Conservation (phyloP, 2,888 invertebrate genomes). For the Osmoderma eremita region DNA sequence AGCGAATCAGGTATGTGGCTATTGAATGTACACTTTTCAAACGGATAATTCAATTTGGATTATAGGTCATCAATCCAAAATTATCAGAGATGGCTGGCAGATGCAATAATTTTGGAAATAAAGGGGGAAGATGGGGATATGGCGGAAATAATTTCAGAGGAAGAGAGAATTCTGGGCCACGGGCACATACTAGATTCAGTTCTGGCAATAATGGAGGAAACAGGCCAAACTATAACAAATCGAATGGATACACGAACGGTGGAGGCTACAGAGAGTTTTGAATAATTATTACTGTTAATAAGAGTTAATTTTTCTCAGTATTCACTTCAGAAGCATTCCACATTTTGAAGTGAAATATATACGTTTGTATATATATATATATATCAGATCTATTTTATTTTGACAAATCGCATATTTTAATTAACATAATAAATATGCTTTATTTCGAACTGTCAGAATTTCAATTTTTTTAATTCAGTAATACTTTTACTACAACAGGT, state of each 20-base stretch:
- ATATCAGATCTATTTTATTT: constrained; percentile 25
- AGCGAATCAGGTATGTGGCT: constrained; percentile 80
- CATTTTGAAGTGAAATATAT: constrained; percentile 29
- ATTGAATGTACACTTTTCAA: background rate
- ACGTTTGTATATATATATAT: constrained; percentile 33
- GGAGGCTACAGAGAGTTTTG: constrained; percentile 38
- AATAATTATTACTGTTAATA: constrained; percentile 9
- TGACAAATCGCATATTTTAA: constrained; percentile 28
- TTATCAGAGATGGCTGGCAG: constrained; percentile 81
- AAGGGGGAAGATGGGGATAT: constrained; percentile 68
- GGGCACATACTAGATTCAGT: constrained; percentile 53
- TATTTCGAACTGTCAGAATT: constrained; percentile 10
- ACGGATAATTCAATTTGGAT: constrained; percentile 42
- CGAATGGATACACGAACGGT: constrained; percentile 51
- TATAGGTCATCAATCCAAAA: constrained; percentile 84
- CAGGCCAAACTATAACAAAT: constrained; percentile 39
- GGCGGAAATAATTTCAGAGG: constrained; percentile 56
- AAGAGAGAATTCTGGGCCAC: constrained; percentile 55
- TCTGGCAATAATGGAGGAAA: constrained; percentile 33
- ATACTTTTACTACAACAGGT: background rate
- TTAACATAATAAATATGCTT: constrained; percentile 14
- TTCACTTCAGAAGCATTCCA: constrained; percentile 41
- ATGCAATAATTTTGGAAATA: constrained; percentile 65
- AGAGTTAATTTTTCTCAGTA: constrained; percentile 35
- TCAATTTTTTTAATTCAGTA: constrained; percentile 21